Evolutionary conservation across 2,797 vertebrate genomes (phyloP).

Genomic region (Perodicticus potto): DNA sequence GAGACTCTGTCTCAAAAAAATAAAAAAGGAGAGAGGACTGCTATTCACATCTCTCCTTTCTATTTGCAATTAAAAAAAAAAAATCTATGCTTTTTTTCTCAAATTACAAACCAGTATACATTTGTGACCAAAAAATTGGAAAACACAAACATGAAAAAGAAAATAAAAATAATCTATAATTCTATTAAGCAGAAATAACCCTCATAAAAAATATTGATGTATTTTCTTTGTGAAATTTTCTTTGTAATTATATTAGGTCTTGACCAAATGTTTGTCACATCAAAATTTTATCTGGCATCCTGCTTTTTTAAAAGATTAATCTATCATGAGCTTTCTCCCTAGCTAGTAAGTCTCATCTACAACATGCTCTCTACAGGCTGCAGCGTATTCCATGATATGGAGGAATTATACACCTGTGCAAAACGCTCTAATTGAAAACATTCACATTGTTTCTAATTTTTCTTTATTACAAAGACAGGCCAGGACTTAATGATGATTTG

Average conservation of each 20-base stretch:
- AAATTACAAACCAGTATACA: neutral
- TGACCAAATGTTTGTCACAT: constrained; percentile 17
- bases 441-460: neutral
- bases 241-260: constrained; percentile 46
- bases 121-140: constrained; percentile 22
- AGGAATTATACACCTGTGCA: neutral
- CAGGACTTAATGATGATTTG: neutral
- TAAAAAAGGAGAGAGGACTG: neutral
- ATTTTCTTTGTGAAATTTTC: constrained; percentile 44
- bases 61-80: constrained; percentile 22
- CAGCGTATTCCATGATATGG: neutral
- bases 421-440: neutral
- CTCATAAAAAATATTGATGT: constrained; percentile 27
- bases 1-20: too few species aligned
- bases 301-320: constrained; percentile 42
- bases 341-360: neutral
- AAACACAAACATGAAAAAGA: constrained; percentile 53
- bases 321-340: neutral
- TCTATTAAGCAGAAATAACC: neutral
- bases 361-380: neutral
- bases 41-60: neutral
- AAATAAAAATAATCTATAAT: constrained; percentile 51
- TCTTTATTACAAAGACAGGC: neutral
- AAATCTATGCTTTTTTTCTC: neutral
- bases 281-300: constrained; percentile 41